A percentile compares a stretch with the other conserved stretches of the same genome.
These are phyloP conservation scores for Myotis pilosus DNA, from an alignment of 2,797 vertebrate genomes.

Conservation along the genomic window DNA sequence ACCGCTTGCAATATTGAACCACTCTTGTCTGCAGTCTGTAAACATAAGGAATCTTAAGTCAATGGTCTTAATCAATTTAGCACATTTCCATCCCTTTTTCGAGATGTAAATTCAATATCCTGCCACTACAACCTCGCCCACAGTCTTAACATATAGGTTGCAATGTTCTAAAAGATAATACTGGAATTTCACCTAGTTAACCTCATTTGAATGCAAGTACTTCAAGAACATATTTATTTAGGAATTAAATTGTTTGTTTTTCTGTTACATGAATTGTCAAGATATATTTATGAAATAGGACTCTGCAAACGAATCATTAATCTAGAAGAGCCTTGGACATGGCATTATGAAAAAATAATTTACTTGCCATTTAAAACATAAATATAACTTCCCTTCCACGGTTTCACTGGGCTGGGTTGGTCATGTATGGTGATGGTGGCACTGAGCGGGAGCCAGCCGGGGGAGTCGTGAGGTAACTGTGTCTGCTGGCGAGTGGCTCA, in stretches of 20 bases:
- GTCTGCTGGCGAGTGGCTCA: not conserved
- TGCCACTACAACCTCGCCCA: constrained; percentile 56
- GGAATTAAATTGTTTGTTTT: constrained; percentile 65
- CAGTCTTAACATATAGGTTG: constrained; percentile 43
- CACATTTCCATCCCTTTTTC: constrained; percentile 47
- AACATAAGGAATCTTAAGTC: constrained; percentile 34
- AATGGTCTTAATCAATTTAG: constrained; percentile 50
- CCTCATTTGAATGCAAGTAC: not conserved
- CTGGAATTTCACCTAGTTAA: constrained; percentile 27
- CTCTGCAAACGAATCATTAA: constrained; percentile 66
- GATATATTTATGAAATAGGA: constrained; percentile 66
- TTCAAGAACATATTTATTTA: constrained; percentile 62
- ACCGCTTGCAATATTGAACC: not conserved
- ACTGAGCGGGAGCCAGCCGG: not conserved
- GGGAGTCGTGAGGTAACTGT: not conserved
- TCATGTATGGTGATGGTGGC: not conserved
- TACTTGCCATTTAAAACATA: constrained; percentile 48
- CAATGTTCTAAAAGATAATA: constrained; percentile 24
- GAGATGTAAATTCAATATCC: constrained; percentile 60
- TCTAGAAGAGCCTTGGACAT: constrained; percentile 65
- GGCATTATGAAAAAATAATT: constrained; percentile 53
- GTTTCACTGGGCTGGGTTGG: not conserved
- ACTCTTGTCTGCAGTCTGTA: constrained; percentile 1
- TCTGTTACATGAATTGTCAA: constrained; percentile 31
- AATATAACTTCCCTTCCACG: constrained; percentile 28